Evolutionary conservation across 2,888 invertebrate species (phyloP).

Genomic region (Eupithecia subfuscata): DNA sequence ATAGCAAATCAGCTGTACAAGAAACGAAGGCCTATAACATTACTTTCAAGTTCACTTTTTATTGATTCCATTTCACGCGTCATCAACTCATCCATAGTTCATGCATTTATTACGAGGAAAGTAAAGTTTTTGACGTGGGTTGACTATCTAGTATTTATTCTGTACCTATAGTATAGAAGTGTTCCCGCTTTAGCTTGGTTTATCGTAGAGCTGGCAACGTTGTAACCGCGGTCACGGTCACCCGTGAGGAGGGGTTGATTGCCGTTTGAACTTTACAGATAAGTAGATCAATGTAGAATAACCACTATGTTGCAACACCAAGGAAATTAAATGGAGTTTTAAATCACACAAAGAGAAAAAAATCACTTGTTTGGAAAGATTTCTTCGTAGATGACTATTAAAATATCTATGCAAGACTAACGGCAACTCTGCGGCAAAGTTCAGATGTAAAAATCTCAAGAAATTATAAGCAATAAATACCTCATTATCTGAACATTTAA

Average conservation of each 20-base stretch:
- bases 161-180: slow-evolving; percentile 40
- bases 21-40: neutral
- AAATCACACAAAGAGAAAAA: neutral
- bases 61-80: neutral
- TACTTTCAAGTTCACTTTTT: neutral
- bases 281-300: neutral
- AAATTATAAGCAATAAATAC: slow-evolving; percentile 29
- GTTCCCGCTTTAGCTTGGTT: slow-evolving; percentile 56
- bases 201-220: slow-evolving; percentile 48
- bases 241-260: slow-evolving; percentile 69
- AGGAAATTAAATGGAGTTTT: neutral
- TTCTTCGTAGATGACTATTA: neutral
- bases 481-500: slow-evolving; percentile 42
- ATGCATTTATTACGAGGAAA: neutral
- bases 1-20: neutral
- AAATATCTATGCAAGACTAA: neutral
- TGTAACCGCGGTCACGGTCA: slow-evolving; percentile 72
- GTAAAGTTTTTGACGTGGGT: neutral
- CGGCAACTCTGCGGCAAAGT: neutral
- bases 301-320: neutral
- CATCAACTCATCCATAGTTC: no score
- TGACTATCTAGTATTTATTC: neutral
- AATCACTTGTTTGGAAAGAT: neutral
- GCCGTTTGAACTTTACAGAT: slow-evolving; percentile 42
- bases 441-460: neutral